Conservation (phyloP, 30 jellyfish, hydroid and myxozoan species). For the Turritopsis rubra region DNA sequence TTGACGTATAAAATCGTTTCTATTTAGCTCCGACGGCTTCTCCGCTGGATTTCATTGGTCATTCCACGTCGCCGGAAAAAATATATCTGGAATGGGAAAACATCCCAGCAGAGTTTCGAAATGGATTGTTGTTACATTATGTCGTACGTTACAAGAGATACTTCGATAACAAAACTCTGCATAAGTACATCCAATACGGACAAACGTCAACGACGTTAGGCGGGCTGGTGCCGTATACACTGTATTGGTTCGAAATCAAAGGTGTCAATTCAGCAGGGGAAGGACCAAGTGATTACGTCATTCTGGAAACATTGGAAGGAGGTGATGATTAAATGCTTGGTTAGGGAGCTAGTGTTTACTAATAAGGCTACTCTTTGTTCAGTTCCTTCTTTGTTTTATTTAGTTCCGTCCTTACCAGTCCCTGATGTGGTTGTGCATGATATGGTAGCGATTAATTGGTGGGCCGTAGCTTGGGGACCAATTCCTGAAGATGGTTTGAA, state of each 20-base stretch:
- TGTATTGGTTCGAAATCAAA: slow-evolving; percentile 31
- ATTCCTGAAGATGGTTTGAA: slow-evolving; percentile 6
- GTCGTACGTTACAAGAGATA: slow-evolving; percentile 39
- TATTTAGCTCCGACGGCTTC: slow-evolving; percentile 14
- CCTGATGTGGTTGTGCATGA: slow-evolving; percentile 11
- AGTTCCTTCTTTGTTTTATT: neutral
- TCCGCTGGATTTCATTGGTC: neutral
- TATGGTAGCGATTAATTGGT: slow-evolving; percentile 17
- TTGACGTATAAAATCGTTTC: neutral
- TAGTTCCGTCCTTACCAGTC: slow-evolving; percentile 54
- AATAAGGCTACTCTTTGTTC: neutral
- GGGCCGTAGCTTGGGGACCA: slow-evolving; percentile 23
- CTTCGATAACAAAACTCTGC: slow-evolving; percentile 1
- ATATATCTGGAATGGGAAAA: slow-evolving; percentile 54
- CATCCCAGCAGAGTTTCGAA: slow-evolving; percentile 29
- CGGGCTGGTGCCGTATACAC: slow-evolving; percentile 30
- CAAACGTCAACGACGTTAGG: slow-evolving; percentile 16
- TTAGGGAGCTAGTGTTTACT: neutral
- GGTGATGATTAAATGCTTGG: slow-evolving; percentile 25
- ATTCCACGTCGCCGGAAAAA: slow-evolving; percentile 38
- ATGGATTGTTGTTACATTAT: slow-evolving; percentile 62
- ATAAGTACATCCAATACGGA: slow-evolving; percentile 23
- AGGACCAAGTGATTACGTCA: slow-evolving; percentile 43
- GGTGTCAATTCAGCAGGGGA: slow-evolving; percentile 56
- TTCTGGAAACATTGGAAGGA: slow-evolving; percentile 44